phyloP scores from a whole-genome alignment of 2,113 vertebrate species.

The Morone chrysops region DNA sequence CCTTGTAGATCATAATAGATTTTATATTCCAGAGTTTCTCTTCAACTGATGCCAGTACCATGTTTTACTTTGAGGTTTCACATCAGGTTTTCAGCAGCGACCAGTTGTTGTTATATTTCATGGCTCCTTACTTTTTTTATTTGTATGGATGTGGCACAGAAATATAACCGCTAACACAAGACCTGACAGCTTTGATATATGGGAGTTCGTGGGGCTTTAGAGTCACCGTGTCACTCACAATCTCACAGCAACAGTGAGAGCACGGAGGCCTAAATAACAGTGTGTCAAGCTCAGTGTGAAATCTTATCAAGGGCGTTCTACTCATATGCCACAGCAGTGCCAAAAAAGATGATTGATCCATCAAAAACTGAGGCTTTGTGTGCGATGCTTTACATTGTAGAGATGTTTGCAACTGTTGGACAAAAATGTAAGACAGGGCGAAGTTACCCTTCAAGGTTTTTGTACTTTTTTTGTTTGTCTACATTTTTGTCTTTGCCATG shows the following conservation, averaged over 20 bases:
- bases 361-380: conserved; percentile 11
- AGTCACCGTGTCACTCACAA: neutral
- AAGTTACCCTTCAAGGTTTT: neutral
- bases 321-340: conserved; percentile 53
- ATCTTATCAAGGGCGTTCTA: neutral
- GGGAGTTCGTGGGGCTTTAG: neutral
- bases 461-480: neutral
- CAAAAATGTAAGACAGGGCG: neutral
- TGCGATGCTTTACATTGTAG: neutral
- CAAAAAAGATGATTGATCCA: conserved; percentile 27
- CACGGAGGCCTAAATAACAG: neutral
- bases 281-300: conserved; percentile 19
- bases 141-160: conserved; percentile 25
- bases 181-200: conserved; percentile 3
- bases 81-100: neutral
- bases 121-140: neutral
- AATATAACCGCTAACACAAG: neutral
- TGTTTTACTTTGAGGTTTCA: conserved; percentile 5
- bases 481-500: conserved; percentile 11
- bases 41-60: neutral
- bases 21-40: conserved; percentile 17
- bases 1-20: too few relatives aligned
- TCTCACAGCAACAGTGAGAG: neutral
- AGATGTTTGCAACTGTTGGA: conserved; percentile 4
- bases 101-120: neutral